phyloP scores from a whole-genome alignment of 1,140 invertebrate species.

The Tetranychus urticae region DNA sequence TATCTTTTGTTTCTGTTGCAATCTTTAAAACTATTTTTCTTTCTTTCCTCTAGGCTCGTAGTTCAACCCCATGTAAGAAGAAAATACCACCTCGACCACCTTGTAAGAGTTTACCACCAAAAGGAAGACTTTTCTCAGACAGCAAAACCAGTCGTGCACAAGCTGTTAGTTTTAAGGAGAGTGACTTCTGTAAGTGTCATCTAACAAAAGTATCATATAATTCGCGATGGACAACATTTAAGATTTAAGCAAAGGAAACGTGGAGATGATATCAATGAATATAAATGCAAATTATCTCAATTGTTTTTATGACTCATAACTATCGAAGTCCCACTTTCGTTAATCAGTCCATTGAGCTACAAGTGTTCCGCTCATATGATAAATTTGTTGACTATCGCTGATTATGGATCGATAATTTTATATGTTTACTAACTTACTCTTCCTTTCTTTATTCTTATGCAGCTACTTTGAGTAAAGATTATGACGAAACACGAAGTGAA shows the following conservation, averaged over 20 bases:
- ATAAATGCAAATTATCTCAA: no score
- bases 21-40: neutral
- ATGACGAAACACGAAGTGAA: constrained; percentile 19
- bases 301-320: no score
- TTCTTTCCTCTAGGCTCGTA: neutral
- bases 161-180: constrained; percentile 21
- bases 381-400: neutral
- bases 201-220: no score
- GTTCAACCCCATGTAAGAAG: constrained; percentile 1
- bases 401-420: neutral
- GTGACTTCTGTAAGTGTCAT: constrained; percentile 17
- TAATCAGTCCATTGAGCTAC: neutral
- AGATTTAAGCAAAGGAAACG: no score
- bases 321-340: neutral
- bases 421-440: neutral
- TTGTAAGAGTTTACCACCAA: constrained; percentile 20
- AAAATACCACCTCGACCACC: constrained; percentile 20
- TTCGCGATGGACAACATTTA: no score
- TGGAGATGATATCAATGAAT: no score
- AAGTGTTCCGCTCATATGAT: neutral
- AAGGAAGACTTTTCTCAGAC: constrained; percentile 19
- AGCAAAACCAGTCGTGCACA: constrained; percentile 13
- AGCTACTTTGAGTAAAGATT: constrained; percentile 12
- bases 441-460: neutral
- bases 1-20: neutral